Evolutionary conservation across 1,140 invertebrate genomes (phyloP).

Genomic region (Aphis craccivora): DNA sequence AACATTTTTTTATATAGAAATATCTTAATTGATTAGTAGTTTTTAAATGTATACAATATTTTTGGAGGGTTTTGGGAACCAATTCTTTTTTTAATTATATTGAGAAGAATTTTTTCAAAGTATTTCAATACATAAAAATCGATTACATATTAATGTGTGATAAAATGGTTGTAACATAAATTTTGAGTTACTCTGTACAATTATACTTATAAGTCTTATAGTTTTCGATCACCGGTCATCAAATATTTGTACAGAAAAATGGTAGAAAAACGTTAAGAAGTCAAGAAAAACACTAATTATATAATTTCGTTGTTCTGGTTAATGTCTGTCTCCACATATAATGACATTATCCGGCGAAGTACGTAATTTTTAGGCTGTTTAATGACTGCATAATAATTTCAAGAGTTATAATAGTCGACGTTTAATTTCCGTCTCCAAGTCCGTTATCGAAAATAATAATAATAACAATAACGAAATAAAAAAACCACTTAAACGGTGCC

Average conservation of each 20-base stretch:
- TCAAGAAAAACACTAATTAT: not conserved
- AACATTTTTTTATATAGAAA: no score
- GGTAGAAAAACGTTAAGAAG: not conserved
- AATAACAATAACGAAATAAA: not conserved
- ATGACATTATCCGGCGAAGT: slow-evolving; percentile 23
- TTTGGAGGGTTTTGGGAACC: no score
- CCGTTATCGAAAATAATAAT: slow-evolving; percentile 45
- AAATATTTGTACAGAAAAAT: not conserved
- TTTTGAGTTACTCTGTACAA: no score
- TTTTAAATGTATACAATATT: no score
- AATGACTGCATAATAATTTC: slow-evolving; percentile 25
- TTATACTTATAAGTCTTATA: not conserved
- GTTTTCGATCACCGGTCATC: not conserved
- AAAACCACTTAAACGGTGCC: slow-evolving; percentile 39
- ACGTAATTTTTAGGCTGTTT: slow-evolving; percentile 23
- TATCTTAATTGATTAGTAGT: no score
- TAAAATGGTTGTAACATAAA: no score
- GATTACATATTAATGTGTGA: no score
- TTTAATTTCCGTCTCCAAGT: slow-evolving; percentile 48
- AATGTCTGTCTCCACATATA: not conserved
- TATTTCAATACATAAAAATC: no score
- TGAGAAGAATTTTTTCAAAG: no score
- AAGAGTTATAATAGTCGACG: not conserved
- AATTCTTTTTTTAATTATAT: no score
- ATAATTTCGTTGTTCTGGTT: slow-evolving; percentile 1